These are phyloP conservation scores for Spea hammondii DNA, from an alignment of 2,797 vertebrate genomes.

Conservation along the genomic window DNA sequence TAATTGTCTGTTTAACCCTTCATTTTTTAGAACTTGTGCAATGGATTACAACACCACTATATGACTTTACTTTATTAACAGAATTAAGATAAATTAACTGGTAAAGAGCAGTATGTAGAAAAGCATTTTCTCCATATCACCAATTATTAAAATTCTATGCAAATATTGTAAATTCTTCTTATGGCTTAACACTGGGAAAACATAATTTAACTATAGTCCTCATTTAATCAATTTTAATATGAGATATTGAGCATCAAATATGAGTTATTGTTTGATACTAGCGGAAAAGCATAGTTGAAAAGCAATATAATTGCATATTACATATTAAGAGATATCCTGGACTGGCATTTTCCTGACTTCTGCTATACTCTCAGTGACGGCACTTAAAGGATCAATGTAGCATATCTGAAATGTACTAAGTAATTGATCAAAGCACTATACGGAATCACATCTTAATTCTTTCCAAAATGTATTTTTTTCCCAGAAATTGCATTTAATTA, in stretches of 20 bases:
- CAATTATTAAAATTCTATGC: neutral
- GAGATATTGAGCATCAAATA: neutral
- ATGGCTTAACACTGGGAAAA: neutral
- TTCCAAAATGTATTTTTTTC: constrained; percentile 10
- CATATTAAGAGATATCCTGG: neutral
- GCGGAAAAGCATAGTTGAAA: neutral
- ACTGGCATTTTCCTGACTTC: neutral
- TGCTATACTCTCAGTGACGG: constrained; percentile 6
- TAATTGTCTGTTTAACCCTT: too few species aligned
- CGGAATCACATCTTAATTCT: constrained; percentile 35
- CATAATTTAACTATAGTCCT: neutral
- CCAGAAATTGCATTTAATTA: constrained; percentile 20
- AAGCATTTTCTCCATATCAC: too few species aligned
- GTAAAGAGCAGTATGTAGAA: too few species aligned
- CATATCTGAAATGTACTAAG: constrained; percentile 45
- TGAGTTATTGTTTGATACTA: neutral
- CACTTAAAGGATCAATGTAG: constrained; percentile 44
- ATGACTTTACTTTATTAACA: too few species aligned
- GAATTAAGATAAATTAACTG: too few species aligned
- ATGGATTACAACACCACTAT: too few species aligned
- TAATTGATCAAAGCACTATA: constrained; percentile 35
- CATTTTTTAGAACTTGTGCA: too few species aligned
- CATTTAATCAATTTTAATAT: neutral
- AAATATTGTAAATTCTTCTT: neutral
- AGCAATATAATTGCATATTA: neutral